Base-by-base conservation (phyloP, 1,140 invertebrate species). In the Dreissena polymorpha region DNA sequence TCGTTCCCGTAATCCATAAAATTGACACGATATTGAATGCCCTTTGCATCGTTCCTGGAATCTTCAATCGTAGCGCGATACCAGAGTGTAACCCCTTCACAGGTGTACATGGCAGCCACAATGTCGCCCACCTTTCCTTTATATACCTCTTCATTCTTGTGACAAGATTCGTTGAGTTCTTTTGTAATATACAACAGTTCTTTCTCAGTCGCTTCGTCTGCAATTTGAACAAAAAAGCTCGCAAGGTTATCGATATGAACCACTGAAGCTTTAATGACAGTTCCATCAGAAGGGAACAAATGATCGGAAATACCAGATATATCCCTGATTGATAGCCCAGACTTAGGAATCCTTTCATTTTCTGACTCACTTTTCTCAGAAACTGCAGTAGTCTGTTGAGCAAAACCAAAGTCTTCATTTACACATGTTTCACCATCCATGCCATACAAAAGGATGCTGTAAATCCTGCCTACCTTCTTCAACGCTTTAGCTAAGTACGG, bases 1-100 rank as follows among this genome's bases (percentile, higher is more conserved):
- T 63, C 55, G 60, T 81, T 81, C 2, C 78, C 78, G n/a, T 65
- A 81, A 67, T 81, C 78, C 50, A 81, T 39, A 0, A 81, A 51
- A 13, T n/a, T 27, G 16, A 81, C 78, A 2, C 50, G 23, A 7
- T 63, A 64, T 12, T 55, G 27, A 57, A 39, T 51, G 18, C 18
- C 76, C n/a, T 57, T 55, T 55, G 10, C 76, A 53, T 50, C 60
- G n/a, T 8, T 13, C 29, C 27, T 60, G 18, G 18, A 18, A 18
- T 51, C 53, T 18, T 72, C 0, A 16, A 81, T 49, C 64, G 65
- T 81, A 55, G 68, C 78, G 13, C 78, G 68, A 65, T 81, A 81
- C 78, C 78, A 81, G 5, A 69, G 49, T 8, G 65, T 65, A 18
- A 64, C 76, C 49, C 25, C 60, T 7, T 67, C 70, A 53, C 72